A percentile compares a stretch with the other conserved stretches of the same genome.
These are phyloP conservation scores for Ondatra zibethicus DNA, from an alignment of 2,113 vertebrate genomes.

Conservation along the genomic window DNA sequence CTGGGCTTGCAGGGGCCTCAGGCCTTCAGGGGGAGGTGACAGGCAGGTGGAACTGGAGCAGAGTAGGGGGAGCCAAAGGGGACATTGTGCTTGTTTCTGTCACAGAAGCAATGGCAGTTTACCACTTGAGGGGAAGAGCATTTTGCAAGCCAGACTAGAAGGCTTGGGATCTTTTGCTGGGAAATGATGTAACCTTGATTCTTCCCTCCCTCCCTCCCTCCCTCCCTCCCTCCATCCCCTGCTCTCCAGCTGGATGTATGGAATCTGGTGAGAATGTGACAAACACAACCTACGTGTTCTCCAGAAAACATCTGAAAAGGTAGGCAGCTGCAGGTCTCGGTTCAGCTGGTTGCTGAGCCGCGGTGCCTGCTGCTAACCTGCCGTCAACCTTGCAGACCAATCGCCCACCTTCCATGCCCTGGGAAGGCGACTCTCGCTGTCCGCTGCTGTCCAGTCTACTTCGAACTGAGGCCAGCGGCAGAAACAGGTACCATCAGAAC, in stretches of 20 bases:
- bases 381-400: conserved; percentile 86
- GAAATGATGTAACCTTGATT: neutral
- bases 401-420: conserved; percentile 96
- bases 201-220: conserved; percentile 26
- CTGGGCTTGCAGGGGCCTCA: no score
- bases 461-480: conserved; percentile 89
- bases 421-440: conserved; percentile 97
- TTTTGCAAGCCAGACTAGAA: neutral
- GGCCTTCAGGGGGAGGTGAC: neutral
- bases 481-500: conserved; percentile 85
- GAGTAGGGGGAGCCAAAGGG: neutral
- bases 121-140: neutral
- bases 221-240: neutral
- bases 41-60: neutral
- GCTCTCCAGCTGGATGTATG: conserved; percentile 93
- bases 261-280: conserved; percentile 96
- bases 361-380: neutral
- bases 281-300: conserved; percentile 97
- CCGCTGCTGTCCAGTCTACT: conserved; percentile 96
- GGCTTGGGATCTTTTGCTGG: neutral
- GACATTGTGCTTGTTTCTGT: neutral
- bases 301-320: conserved; percentile 96
- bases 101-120: neutral
- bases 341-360: no score
- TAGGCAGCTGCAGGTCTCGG: conserved; percentile 64